phyloP scores from a whole-genome alignment of 2,113 vertebrate species.

The Gallinago paraguaiae region DNA sequence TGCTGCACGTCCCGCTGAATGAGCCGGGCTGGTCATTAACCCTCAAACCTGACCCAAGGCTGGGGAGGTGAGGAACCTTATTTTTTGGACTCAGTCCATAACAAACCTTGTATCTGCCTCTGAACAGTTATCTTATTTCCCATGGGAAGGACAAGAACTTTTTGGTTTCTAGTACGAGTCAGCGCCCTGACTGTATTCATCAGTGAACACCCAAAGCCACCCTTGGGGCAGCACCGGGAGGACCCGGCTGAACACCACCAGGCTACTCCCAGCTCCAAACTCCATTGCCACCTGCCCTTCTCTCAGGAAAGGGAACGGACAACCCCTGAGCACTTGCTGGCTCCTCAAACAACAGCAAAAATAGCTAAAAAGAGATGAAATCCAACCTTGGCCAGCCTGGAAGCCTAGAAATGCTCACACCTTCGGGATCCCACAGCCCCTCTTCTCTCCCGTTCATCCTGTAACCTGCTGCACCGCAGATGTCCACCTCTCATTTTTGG shows the following conservation, averaged over 20 bases:
- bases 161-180: fast-evolving
- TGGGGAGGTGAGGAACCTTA: not conserved
- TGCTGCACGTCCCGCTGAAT: not conserved
- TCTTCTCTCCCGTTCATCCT: fast-evolving
- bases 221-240: not conserved
- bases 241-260: not conserved
- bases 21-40: fast-evolving
- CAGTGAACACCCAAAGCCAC: not conserved
- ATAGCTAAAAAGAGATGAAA: not conserved
- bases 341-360: not conserved
- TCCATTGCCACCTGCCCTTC: not conserved
- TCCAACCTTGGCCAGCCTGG: not conserved
- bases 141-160: not conserved
- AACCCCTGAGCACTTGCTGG: not conserved
- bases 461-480: fast-evolving
- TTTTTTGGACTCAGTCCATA: not conserved
- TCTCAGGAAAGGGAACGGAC: not conserved
- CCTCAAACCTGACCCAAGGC: not conserved
- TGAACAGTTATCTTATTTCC: not conserved
- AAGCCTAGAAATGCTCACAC: not conserved
- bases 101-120: not conserved
- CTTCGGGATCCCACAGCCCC: not conserved
- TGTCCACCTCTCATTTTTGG: not conserved
- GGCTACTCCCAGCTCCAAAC: not conserved
- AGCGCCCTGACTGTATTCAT: too few relatives aligned